phyloP scores from a whole-genome alignment of 1,140 invertebrate species.

The Penaeus chinensis region DNA sequence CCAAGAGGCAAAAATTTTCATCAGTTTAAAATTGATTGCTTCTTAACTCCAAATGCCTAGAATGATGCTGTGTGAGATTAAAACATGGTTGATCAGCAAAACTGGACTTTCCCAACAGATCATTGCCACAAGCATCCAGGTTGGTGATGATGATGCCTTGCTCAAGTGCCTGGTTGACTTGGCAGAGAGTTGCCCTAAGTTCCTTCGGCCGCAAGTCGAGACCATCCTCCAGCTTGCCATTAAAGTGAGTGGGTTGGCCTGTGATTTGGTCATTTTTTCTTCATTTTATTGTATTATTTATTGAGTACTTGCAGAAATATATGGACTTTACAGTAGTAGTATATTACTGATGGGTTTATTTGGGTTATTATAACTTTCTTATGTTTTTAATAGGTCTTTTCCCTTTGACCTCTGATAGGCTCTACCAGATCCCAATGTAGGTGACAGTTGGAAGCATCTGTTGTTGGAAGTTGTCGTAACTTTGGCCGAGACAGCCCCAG shows the following conservation, averaged over 20 bases:
- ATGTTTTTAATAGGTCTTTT: no score
- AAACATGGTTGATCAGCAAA: no score
- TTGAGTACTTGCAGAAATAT: no score
- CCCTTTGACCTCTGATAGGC: constrained; percentile 36
- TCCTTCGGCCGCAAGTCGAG: constrained; percentile 86
- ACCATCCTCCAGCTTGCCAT: constrained; percentile 91
- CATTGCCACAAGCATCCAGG: constrained; percentile 82
- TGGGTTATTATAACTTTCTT: no score
- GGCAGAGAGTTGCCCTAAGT: constrained; percentile 93
- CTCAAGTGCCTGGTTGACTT: constrained; percentile 94
- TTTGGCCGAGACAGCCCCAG: constrained; percentile 92
- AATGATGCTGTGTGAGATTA: no score
- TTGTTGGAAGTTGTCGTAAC: constrained; percentile 95
- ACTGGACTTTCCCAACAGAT: constrained; percentile 73
- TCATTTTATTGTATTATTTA: no score
- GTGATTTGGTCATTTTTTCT: neutral
- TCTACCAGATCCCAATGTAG: constrained; percentile 76
- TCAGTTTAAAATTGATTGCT: no score
- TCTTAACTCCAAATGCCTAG: no score
- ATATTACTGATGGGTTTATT: no score
- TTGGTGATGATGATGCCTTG: constrained; percentile 88
- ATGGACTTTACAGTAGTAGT: no score
- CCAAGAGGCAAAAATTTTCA: no score
- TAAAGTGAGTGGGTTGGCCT: constrained; percentile 74
- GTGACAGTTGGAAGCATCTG: constrained; percentile 89